These are phyloP conservation scores for Tokudaia muenninki DNA, from an alignment of 2,797 vertebrate genomes.

Conservation along the genomic window DNA sequence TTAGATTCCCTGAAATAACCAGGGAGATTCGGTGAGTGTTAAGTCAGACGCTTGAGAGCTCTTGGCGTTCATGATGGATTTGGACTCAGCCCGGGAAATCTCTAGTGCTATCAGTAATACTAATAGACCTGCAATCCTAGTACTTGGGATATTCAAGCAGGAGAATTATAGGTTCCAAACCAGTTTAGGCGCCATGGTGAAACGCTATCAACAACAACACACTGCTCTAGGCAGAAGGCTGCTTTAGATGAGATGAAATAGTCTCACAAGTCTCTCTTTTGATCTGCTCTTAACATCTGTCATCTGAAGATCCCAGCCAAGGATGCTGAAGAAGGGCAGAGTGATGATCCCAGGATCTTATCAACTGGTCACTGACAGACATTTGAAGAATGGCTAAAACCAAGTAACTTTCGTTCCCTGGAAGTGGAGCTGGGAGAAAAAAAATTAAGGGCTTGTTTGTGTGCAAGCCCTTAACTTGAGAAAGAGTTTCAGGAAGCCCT, in stretches of 20 bases:
- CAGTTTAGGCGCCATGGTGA: background rate
- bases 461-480: background rate
- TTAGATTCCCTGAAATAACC: slow-evolving; percentile 23
- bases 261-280: background rate
- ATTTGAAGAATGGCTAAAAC: background rate
- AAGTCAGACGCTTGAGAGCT: background rate
- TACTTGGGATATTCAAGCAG: background rate
- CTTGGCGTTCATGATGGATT: background rate
- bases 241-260: background rate
- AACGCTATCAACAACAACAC: background rate
- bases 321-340: background rate
- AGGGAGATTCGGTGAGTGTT: background rate
- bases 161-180: background rate
- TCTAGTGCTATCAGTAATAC: background rate
- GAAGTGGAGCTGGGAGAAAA: background rate
- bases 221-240: background rate
- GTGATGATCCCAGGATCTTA: background rate
- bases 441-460: background rate
- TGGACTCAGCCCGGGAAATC: slow-evolving; percentile 33
- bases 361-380: too few relatives aligned
- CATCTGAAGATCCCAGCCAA: background rate
- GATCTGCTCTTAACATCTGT: background rate
- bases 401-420: background rate
- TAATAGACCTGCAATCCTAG: background rate
- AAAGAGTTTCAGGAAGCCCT: background rate